Evolutionary conservation across 2,888 invertebrate species (phyloP), one percentile per base, ranked within the genome.

Genomic region (Periphyllus acericola): DNA sequence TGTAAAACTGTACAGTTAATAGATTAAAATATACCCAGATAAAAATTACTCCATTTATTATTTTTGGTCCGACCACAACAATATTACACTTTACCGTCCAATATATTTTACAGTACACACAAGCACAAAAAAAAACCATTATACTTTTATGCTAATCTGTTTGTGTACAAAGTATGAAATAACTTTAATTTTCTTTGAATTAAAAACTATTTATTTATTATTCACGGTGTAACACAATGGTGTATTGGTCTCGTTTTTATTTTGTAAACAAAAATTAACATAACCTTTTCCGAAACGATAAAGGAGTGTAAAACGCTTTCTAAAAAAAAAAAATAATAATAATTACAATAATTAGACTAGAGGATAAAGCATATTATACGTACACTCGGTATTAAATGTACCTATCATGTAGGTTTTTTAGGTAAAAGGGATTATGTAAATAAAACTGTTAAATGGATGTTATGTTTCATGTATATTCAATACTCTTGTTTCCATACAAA

Each of bases 351-450:
- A 21, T 60, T 25, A 60, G 25, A 60, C 60, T 60, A 60, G 25
- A 60, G 60, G 25, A 25, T 46, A 46, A 8, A 46, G 9, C 9
- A 46, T 11, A 46, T 1, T 14, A 46, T 46, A 46, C 14, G 14
- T 46, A 60, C 5, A 1, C 19, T 21, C 60, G 9, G 60, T 60
- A 25, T 60, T 60, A 60, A 46, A 60, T 60, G 60, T 60, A 21
- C 55, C 32, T 52, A 32, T 21, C 52, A 78, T 52, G 29, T n/a
- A 71, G 14, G 36, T 36, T 36, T 55, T 55, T 34, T 55, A 83
- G 83, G 34, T 55, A 52, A 21, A 83, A 74, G 55, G 72, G 72
- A 83, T 72, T 74, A 83, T 72, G 83, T 83, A 83, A 83, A 83
- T 83, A 83, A 17, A 29, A 34, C 55, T n/a, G 52, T 83, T 83